These are phyloP conservation scores for Schizopygopsis pylzovi DNA, from an alignment of 2,797 vertebrate species.

Conservation along the genomic window DNA sequence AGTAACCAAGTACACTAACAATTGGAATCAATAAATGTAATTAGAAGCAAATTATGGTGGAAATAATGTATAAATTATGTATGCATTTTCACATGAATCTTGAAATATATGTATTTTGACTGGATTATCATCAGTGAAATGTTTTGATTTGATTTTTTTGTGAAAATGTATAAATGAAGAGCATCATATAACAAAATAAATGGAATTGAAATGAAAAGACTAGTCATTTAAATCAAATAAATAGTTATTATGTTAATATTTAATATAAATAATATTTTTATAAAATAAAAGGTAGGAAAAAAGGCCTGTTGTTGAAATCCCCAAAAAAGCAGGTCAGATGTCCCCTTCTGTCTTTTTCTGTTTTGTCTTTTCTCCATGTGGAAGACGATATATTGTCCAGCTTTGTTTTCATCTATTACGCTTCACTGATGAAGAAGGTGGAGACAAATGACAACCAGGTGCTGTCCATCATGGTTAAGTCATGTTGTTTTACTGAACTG, in stretches of 20 bases:
- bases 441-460: conserved; percentile 63
- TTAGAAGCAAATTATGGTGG: neutral
- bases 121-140: too few species aligned
- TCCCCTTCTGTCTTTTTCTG: neutral
- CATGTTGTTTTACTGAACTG: conserved; percentile 62
- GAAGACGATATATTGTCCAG: conserved; percentile 38
- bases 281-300: neutral
- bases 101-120: neutral
- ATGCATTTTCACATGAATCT: neutral
- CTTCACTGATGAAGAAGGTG: conserved; percentile 50
- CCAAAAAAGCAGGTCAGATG: neutral
- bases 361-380: conserved; percentile 7
- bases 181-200: neutral
- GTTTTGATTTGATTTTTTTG: too few species aligned
- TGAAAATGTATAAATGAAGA: neutral
- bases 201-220: neutral
- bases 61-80: neutral
- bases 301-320: neutral
- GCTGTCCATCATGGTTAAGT: conserved; percentile 57
- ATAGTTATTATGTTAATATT: too few species aligned
- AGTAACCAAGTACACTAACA: neutral
- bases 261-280: neutral
- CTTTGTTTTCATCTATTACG: conserved; percentile 41
- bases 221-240: neutral
- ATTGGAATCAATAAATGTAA: neutral